A percentile compares a stretch with the other conserved stretches of the same genome.
Conservation (phyloP, 2,797 vertebrate genomes). For the Poecilia wingei region DNA sequence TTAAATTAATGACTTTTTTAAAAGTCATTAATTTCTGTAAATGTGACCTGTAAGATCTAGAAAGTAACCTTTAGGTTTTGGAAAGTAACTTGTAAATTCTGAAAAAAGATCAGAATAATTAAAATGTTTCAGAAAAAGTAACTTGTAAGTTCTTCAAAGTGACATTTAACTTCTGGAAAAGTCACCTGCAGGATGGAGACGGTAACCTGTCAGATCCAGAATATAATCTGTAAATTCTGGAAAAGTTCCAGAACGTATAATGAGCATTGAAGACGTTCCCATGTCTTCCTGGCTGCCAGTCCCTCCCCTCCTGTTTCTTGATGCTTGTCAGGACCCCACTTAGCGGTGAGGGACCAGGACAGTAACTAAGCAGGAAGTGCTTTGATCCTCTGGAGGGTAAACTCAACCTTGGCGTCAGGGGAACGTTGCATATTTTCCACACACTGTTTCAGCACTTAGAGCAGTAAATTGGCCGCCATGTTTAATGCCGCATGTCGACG, state of each 20-base stretch:
- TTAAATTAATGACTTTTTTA: too few relatives aligned
- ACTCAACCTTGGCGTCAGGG: neutral
- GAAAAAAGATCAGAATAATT: too few relatives aligned
- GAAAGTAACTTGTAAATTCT: neutral
- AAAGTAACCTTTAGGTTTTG: neutral
- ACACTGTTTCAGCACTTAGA: neutral
- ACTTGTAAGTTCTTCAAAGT: neutral
- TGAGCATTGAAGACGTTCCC: neutral
- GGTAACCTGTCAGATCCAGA: neutral
- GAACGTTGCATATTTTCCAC: conserved; percentile 1
- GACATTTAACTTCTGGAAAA: neutral
- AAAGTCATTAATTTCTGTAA: neutral
- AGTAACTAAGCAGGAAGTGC: conserved; percentile 1
- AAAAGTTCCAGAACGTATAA: neutral
- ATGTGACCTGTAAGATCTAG: neutral
- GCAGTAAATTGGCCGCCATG: neutral
- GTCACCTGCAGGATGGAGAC: neutral
- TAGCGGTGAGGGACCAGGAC: neutral
- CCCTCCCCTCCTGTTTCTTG: neutral
- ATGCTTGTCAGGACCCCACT: neutral
- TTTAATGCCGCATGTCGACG: neutral
- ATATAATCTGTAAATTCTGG: neutral
- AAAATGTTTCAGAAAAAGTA: neutral
- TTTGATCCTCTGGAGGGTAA: neutral
- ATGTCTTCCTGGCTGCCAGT: neutral